These are phyloP conservation scores for Anthophora plumipes DNA, from an alignment of 2,888 invertebrate species.

Conservation along the genomic window DNA sequence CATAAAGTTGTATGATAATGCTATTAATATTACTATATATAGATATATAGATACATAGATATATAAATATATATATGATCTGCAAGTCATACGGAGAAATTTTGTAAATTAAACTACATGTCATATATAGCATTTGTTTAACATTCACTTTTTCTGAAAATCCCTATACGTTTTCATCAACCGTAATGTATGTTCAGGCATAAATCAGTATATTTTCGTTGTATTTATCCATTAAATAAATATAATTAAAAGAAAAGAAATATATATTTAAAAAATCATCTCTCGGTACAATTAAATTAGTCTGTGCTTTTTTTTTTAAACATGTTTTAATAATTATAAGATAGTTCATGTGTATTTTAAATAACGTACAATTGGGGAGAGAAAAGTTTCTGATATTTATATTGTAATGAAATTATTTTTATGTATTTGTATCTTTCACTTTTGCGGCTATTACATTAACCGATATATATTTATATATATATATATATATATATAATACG, in stretches of 20 bases:
- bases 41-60: slow-evolving; percentile 50
- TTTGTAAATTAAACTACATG: slow-evolving; percentile 78
- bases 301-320: neutral
- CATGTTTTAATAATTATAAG: slow-evolving; percentile 19
- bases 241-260: slow-evolving; percentile 21
- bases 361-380: neutral
- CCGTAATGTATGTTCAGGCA: slow-evolving; percentile 41
- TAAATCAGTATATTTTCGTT: slow-evolving; percentile 56
- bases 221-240: slow-evolving; percentile 50
- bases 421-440: slow-evolving; percentile 4
- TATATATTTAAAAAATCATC: slow-evolving; percentile 17
- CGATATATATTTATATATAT: too few relatives aligned
- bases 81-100: slow-evolving; percentile 74
- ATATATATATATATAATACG: too few relatives aligned
- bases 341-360: slow-evolving; percentile 2
- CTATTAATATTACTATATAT: slow-evolving; percentile 74
- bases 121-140: slow-evolving; percentile 70
- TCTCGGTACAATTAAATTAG: slow-evolving; percentile 10
- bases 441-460: slow-evolving; percentile 8
- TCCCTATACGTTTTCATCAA: slow-evolving; percentile 52
- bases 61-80: slow-evolving; percentile 65
- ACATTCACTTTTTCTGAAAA: slow-evolving; percentile 61
- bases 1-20: slow-evolving; percentile 80
- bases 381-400: slow-evolving; percentile 16
- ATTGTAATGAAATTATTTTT: slow-evolving; percentile 6